Percentiles rank a stretch among this genome's conserved stretches.
Conservation (phyloP, 2,797 vertebrate genomes). For the Pteropus rufus region DNA sequence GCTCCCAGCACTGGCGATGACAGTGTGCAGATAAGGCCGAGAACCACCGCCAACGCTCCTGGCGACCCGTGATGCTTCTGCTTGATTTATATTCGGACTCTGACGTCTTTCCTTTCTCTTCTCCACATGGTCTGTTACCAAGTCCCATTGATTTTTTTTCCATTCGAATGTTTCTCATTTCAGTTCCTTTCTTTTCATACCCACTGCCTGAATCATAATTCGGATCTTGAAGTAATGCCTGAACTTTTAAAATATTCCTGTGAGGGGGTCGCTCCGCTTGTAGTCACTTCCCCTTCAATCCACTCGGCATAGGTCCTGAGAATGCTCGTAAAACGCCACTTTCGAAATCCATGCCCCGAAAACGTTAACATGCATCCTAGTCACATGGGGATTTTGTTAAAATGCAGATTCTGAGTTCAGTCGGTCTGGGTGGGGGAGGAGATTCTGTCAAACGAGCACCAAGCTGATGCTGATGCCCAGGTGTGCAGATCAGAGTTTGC, state of each 20-base stretch:
- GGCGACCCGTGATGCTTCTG: not conserved
- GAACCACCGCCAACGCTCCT: not conserved
- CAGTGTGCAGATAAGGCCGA: not conserved
- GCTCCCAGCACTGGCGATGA: not conserved
- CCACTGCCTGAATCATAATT: not conserved
- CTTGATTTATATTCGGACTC: not conserved
- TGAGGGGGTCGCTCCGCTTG: not conserved
- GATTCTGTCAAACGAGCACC: not conserved
- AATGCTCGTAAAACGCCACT: not conserved
- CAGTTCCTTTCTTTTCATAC: not conserved
- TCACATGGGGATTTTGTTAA: not conserved
- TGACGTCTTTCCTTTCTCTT: not conserved
- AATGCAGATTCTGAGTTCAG: not conserved
- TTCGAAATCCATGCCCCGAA: not conserved
- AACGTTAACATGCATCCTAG: not conserved
- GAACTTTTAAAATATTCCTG: not conserved
- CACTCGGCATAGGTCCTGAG: not conserved
- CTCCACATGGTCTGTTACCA: not conserved
- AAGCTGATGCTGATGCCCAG: rapidly evolving
- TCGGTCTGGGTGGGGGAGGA: not conserved
- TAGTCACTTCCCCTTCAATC: not conserved
- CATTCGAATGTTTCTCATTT: not conserved
- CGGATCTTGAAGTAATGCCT: not conserved
- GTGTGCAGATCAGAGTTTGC: not conserved
- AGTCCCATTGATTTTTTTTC: not conserved